Base-by-base conservation (phyloP, 2,888 invertebrate genomes). In the Seira ritae region DNA sequence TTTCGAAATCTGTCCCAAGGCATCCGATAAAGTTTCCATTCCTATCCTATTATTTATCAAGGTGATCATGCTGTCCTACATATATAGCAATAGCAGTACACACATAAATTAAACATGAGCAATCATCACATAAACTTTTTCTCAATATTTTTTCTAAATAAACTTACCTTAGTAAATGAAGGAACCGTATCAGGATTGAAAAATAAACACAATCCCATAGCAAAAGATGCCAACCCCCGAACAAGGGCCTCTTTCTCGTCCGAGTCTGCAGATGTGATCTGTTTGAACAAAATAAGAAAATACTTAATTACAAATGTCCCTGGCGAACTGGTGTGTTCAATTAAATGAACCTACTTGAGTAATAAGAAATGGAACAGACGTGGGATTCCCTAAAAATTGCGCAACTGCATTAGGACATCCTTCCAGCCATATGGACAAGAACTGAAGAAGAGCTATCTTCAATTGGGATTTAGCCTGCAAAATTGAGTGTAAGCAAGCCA, bases 231-330 rank as follows among this genome's bases (percentile, higher is more conserved):
- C 87, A 98, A 92, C 1, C 97, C 97, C 90, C 96, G 95, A 55
- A 98, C 93, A 23, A 98, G 92, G 90, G 94, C 94, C 90, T 98
- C 98, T 90, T 96, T 95, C 88, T 97, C 96, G 90, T 98, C 98
- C 84, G 96, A 96, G 89, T 98, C 98, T 89, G 94, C 94, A 80
- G 95, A 94, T 88, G 94, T 94, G 0, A 94, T 93, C 92, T 96
- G 94, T 42, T 50, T 22, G n/a, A 55, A 37, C 17, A 6, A 72
- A 55, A 10, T 15, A 19, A 4, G 55, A 23, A n/a, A 55, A 37
- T 46, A n/a, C n/a, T n/a, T n/a, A n/a, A n/a, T n/a, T n/a, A n/a
- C n/a, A n/a, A n/a, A n/a, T n/a, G 17, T 8, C 8, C n/a, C n/a
- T n/a, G n/a, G n/a, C n/a, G n/a, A n/a, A n/a, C n/a, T n/a, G n/a